Percentiles rank a stretch among this genome's conserved stretches.
Evolutionary conservation across 2,797 vertebrate genomes (phyloP).

Genomic region (Garrulus glandarius): DNA sequence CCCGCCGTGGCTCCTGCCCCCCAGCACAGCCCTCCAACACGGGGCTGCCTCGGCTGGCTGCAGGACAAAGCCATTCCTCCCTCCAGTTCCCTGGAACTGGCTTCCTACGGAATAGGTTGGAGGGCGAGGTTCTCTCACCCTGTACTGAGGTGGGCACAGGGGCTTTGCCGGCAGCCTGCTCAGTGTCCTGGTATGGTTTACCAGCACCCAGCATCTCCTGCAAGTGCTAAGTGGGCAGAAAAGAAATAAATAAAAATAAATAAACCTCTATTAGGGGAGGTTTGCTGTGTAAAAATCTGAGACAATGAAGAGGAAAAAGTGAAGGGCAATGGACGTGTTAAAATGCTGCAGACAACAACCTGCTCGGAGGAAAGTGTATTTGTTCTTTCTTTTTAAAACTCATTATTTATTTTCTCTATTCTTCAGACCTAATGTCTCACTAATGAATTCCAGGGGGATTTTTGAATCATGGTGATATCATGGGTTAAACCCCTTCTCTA

Average conservation of each 20-base stretch:
- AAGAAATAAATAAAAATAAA: slow-evolving; percentile 32
- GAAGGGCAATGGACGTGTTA: background rate
- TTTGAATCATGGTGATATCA: slow-evolving; percentile 73
- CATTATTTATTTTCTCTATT: slow-evolving; percentile 67
- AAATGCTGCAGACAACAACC: slow-evolving; percentile 41
- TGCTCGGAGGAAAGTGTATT: slow-evolving; percentile 41
- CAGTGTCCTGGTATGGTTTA: background rate
- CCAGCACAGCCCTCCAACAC: accelerated
- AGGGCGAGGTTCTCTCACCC: background rate
- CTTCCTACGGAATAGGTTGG: background rate
- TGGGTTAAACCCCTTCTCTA: slow-evolving; percentile 65
- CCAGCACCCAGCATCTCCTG: background rate
- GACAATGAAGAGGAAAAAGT: slow-evolving; percentile 28
- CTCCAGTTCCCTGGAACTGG: background rate
- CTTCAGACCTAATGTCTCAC: slow-evolving; percentile 35
- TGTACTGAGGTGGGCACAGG: background rate
- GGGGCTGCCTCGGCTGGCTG: background rate
- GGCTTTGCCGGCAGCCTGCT: background rate
- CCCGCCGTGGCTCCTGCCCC: background rate
- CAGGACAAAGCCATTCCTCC: background rate
- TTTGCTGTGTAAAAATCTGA: slow-evolving; percentile 49
- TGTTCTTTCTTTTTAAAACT: slow-evolving; percentile 60
- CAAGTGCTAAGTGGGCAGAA: background rate
- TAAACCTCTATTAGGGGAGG: slow-evolving; percentile 9
- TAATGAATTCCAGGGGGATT: slow-evolving; percentile 63